Base-by-base conservation (phyloP, 2,113 vertebrate species). In the Tachysurus vachellii region DNA sequence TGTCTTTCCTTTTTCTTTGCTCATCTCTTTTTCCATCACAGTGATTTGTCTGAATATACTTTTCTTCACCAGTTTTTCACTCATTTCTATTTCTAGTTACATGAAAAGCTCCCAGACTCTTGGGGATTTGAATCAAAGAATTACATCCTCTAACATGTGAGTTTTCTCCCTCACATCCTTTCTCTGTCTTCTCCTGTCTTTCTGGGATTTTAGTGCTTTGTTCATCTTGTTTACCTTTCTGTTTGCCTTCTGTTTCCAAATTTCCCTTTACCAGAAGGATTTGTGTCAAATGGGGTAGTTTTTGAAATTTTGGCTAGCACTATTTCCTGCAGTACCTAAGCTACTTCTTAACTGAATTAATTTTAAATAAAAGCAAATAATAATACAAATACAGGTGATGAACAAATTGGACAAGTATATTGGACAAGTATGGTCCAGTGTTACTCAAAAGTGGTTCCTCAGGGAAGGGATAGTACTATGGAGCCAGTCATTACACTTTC, bases 101-200 rank as follows among this genome's bases (percentile, higher is more conserved):
- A 89, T 96, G 95, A 96, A 90, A 94, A 96, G 95, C 89, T 95
- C 95, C 88, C 96, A 96, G 93, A 96, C 95, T 95, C 93, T 96
- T 83, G 96, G 96, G 92, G 95, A 96, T 92, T 96, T 96, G 96
- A 97, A 96, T 94, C 95, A 95, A 90, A 96, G 94, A 93, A 93
- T 96, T 93, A 94, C 94, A 80, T 95, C 95, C 84, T 97, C 96
- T 89, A 95, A 96, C 90, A 91, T 96, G 96, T 96, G 96, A 96
- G 96, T 91, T 77, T 83, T 77, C 59, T 28, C 16, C 84, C 71
- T 83, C 57, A 12, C 86, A 96, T 92, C 89, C 90, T 88, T 81
- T 86, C 42, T 61, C 56, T 88, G 57, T 56, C 76, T 77, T 83
- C 59, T 80, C 76, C n/a, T 62, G 53, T 85, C 71, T 68, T 82